Evolutionary conservation across 2,797 vertebrate genomes (phyloP).

Genomic region (Anomalospiza imberbis): DNA sequence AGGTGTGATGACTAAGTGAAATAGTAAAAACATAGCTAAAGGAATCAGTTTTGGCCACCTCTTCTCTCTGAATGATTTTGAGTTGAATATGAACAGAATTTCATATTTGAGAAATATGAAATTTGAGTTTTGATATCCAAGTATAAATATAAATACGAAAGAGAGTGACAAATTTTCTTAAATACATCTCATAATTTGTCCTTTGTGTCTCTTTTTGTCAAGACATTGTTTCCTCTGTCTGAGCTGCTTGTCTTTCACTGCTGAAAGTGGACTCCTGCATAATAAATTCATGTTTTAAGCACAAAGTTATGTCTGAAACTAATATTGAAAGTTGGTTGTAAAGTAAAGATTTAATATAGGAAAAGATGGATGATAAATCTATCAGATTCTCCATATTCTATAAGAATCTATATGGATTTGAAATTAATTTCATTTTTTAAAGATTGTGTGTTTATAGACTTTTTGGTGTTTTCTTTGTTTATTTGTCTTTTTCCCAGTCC

Average conservation of each 20-base stretch:
- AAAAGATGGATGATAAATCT: background rate
- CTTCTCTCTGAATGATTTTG: background rate
- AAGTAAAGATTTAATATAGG: background rate
- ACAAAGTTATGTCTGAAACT: background rate
- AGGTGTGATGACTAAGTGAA: background rate
- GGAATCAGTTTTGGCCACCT: background rate
- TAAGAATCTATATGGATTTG: background rate
- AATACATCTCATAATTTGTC: background rate
- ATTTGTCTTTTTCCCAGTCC: background rate
- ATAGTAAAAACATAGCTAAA: background rate
- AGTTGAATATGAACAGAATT: background rate
- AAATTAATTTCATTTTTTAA: background rate
- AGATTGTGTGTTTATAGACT: background rate
- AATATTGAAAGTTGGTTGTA: background rate
- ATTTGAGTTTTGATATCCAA: background rate
- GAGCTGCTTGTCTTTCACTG: background rate
- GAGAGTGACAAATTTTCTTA: background rate
- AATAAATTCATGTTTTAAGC: background rate
- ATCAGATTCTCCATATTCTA: background rate
- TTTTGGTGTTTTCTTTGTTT: background rate
- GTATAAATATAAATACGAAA: background rate
- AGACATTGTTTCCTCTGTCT: background rate
- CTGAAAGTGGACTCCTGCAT: background rate
- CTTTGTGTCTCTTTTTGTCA: background rate
- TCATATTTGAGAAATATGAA: background rate